Percentiles rank a stretch among this genome's conserved stretches.
These are phyloP conservation scores for Trichomycterus rosablanca DNA, from an alignment of 2,113 vertebrate species.

Conservation along the genomic window DNA sequence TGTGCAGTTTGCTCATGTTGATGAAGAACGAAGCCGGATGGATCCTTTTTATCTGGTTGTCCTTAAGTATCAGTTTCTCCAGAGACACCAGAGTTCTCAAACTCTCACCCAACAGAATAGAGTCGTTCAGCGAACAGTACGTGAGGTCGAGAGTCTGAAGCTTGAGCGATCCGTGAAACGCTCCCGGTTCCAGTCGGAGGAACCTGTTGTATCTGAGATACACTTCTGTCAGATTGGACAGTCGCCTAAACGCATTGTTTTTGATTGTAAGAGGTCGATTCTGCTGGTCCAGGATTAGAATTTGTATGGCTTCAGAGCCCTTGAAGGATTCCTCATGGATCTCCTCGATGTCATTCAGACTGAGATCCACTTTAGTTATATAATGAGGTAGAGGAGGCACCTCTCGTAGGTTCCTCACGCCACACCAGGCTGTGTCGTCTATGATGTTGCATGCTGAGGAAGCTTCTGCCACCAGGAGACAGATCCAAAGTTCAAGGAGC, in stretches of 20 bases:
- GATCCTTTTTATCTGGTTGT: conserved; percentile 66
- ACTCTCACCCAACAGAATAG: conserved; percentile 67
- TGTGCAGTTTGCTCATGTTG: conserved; percentile 61
- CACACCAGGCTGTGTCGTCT: conserved; percentile 46
- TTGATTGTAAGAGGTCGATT: conserved; percentile 51
- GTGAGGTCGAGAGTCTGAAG: conserved; percentile 65
- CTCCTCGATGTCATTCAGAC: conserved; percentile 63
- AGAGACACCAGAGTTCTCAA: conserved; percentile 73
- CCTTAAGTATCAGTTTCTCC: conserved; percentile 64
- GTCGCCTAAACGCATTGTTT: conserved; percentile 71
- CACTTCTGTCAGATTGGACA: conserved; percentile 65
- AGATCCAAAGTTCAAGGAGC: conserved; percentile 33
- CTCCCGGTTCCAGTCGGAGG: conserved; percentile 64
- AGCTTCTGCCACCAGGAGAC: conserved; percentile 43
- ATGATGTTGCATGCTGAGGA: conserved; percentile 52
- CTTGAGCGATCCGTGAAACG: conserved; percentile 70
- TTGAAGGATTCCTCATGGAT: conserved; percentile 67
- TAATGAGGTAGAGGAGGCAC: conserved; percentile 68
- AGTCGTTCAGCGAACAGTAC: conserved; percentile 58
- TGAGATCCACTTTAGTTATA: conserved; percentile 64
- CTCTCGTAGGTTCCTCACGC: conserved; percentile 39
- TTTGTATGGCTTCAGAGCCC: conserved; percentile 53
- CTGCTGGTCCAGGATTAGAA: conserved; percentile 67
- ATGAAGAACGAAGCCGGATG: conserved; percentile 72
- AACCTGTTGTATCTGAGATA: conserved; percentile 59